These are phyloP conservation scores for Mycetomoellerius zeteki DNA, from an alignment of 1,140 invertebrate species.

Conservation along the genomic window DNA sequence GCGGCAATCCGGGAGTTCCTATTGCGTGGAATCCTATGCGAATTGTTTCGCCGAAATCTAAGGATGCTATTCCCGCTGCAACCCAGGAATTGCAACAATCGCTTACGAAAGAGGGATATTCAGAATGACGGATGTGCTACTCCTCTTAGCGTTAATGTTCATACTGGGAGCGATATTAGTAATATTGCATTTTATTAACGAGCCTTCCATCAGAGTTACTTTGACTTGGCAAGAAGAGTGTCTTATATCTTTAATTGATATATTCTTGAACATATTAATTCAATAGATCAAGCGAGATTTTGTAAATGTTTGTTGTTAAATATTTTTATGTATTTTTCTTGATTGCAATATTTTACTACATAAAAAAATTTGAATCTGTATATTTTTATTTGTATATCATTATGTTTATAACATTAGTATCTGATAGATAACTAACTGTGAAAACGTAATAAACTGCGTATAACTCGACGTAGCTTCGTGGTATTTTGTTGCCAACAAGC, in stretches of 20 bases:
- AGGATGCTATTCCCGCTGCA: constrained; percentile 58
- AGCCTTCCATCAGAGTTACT: not conserved
- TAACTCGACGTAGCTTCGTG: constrained; percentile 22
- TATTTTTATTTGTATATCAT: no score
- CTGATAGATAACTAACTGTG: not conserved
- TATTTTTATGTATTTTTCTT: not conserved
- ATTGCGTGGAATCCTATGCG: constrained; percentile 62
- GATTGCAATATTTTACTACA: not conserved
- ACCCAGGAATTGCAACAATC: constrained; percentile 54
- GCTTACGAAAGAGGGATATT: constrained; percentile 45
- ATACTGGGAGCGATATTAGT: not conserved
- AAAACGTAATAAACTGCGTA: not conserved
- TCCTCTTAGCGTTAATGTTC: not conserved
- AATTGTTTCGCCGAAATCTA: constrained; percentile 63
- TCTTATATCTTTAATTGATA: not conserved
- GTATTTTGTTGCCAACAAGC: constrained; percentile 27
- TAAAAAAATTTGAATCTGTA: not conserved
- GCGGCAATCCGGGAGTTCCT: constrained; percentile 62
- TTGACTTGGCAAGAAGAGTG: not conserved
- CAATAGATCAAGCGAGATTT: not conserved
- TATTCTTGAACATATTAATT: no score
- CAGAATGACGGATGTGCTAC: constrained; percentile 46
- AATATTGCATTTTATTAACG: constrained; percentile 3
- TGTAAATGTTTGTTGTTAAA: not conserved
- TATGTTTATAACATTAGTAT: not conserved